phyloP scores from a whole-genome alignment of 23 tunicate genomes.

The Pegea sp. region DNA sequence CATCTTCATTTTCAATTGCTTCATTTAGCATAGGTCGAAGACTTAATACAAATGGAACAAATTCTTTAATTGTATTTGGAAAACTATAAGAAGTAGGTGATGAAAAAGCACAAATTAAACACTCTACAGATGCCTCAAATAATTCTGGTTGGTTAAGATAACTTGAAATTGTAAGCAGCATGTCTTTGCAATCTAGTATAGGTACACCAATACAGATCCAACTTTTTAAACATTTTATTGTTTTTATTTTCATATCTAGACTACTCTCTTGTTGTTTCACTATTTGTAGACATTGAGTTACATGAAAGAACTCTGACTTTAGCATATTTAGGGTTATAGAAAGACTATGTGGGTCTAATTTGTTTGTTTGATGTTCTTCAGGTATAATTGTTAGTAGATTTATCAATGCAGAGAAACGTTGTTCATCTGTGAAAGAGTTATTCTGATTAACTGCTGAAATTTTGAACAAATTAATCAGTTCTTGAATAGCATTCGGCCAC shows the following conservation, averaged over 20 bases:
- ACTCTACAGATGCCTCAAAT: conserved; percentile 66
- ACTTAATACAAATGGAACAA: conserved; percentile 32
- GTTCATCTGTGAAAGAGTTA: conserved; percentile 1
- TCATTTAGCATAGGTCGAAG: conserved; percentile 39
- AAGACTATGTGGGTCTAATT: conserved; percentile 28
- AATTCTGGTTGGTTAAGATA: conserved; percentile 28
- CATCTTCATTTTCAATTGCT: conserved; percentile 65
- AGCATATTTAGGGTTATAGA: conserved; percentile 25
- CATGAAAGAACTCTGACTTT: conserved; percentile 4
- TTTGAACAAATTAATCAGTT: conserved; percentile 44
- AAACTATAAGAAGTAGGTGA: conserved; percentile 36
- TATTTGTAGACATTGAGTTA: conserved; percentile 3
- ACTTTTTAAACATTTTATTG: conserved; percentile 50
- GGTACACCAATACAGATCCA: conserved; percentile 68
- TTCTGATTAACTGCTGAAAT: neutral
- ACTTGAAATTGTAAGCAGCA: conserved; percentile 6
- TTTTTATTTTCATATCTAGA: conserved; percentile 5
- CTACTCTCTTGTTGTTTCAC: neutral
- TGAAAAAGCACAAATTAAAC: conserved; percentile 55
- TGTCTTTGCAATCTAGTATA: conserved; percentile 17
- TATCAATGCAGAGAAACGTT: conserved; percentile 34
- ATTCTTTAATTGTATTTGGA: conserved; percentile 48
- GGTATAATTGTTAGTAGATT: conserved; percentile 75
- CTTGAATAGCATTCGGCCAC: conserved; percentile 47
- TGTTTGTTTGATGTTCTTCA: conserved; percentile 65